phyloP scores from a whole-genome alignment of 2,888 invertebrate species.

The Chloroclystis v-ata region DNA sequence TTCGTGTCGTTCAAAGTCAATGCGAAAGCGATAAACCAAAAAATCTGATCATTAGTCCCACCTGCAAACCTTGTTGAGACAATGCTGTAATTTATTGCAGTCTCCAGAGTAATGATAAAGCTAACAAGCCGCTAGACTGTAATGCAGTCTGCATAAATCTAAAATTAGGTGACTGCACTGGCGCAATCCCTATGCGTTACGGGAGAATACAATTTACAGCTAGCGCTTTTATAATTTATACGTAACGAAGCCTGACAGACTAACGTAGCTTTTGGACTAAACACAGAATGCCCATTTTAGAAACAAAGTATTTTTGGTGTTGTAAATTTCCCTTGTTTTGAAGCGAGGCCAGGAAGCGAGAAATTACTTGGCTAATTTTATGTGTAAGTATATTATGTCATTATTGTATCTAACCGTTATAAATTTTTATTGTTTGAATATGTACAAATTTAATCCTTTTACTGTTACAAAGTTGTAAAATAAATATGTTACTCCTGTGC shows the following conservation, averaged over 20 bases:
- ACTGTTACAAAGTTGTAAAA: no score
- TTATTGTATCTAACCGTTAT: no score
- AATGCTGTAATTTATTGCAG: conserved; percentile 54
- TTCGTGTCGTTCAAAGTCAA: no score
- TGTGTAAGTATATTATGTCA: no score
- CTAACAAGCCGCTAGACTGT: conserved; percentile 52
- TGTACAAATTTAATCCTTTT: no score
- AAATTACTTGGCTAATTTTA: no score
- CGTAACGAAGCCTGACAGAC: not conserved
- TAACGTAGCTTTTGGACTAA: not conserved
- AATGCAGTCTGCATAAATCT: conserved; percentile 43
- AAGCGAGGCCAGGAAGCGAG: no score
- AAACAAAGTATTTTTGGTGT: no score
- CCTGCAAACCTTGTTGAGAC: conserved; percentile 35
- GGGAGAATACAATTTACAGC: conserved; percentile 9
- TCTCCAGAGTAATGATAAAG: conserved; percentile 54
- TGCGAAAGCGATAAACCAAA: not conserved
- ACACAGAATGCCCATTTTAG: not conserved
- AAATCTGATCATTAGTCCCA: not conserved
- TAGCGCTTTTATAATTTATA: conserved; percentile 3
- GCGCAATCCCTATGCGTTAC: conserved; percentile 17
- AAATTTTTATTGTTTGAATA: no score
- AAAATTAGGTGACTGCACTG: conserved; percentile 39
- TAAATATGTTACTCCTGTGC: no score
- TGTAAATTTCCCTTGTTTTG: no score